These are phyloP conservation scores for Hipposideros armiger DNA, from an alignment of 2,113 vertebrate species.

Conservation along the genomic window DNA sequence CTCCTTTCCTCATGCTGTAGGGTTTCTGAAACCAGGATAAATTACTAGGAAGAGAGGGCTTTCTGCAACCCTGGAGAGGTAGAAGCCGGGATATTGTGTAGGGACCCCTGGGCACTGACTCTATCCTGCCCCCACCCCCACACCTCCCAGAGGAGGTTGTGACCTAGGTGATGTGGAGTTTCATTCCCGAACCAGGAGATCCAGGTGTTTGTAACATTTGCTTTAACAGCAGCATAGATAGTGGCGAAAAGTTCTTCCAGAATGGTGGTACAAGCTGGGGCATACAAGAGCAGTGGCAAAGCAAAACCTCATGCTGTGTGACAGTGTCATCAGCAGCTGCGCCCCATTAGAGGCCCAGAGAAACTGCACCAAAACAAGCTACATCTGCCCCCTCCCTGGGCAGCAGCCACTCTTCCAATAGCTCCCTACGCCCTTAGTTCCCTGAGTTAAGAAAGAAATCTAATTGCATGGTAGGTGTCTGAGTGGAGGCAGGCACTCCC, in stretches of 20 bases:
- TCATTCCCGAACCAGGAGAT: background rate
- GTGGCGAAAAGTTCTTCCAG: background rate
- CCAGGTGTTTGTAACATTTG: background rate
- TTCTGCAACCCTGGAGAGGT: background rate
- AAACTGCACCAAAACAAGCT: background rate
- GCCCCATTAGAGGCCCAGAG: background rate
- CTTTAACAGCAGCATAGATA: too few relatives aligned
- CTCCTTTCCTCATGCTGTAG: background rate
- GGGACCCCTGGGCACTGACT: background rate
- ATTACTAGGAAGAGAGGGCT: background rate
- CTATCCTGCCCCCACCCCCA: rapidly evolving
- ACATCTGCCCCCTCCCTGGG: background rate
- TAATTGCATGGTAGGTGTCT: rapidly evolving
- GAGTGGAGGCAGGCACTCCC: background rate
- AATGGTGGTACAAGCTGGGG: background rate
- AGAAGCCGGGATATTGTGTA: background rate
- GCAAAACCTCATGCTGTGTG: rapidly evolving
- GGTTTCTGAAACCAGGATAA: background rate
- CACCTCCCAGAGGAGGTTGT: background rate
- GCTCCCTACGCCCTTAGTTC: background rate
- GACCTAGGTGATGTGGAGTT: background rate
- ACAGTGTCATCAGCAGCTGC: background rate
- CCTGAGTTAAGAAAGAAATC: background rate
- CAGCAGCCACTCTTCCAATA: background rate
- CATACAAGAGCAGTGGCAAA: background rate